Evolutionary conservation across 1,140 invertebrate genomes (phyloP).

Genomic region (Cherax destructor): DNA sequence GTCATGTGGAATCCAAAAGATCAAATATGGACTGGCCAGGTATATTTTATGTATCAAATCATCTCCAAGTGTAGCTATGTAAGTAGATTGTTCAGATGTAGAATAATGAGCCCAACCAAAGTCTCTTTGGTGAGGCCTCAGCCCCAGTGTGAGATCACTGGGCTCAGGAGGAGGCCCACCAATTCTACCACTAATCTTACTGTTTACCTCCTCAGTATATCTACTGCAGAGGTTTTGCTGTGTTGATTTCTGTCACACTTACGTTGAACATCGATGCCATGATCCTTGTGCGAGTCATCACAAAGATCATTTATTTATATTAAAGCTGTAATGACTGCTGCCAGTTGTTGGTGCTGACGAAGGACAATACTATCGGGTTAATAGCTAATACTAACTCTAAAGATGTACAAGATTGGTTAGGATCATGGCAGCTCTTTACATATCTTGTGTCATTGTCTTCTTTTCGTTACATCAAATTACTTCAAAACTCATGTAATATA

Average conservation of each 20-base stretch:
- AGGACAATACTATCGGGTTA: constrained; percentile 24
- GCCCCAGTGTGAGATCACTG: constrained; percentile 2
- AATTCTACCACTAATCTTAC: constrained; percentile 47
- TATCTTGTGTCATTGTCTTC: constrained; percentile 60
- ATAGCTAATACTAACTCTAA: constrained; percentile 11
- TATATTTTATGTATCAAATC: constrained; percentile 65
- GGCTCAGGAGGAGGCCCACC: constrained; percentile 33
- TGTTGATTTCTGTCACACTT: constrained; percentile 37
- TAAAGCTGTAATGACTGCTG: neutral
- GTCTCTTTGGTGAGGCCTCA: constrained; percentile 29
- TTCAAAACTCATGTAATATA: constrained; percentile 69
- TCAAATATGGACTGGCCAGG: constrained; percentile 67
- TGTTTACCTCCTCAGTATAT: constrained; percentile 43
- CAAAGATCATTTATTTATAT: constrained; percentile 17
- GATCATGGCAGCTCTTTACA: constrained; percentile 58
- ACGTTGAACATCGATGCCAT: constrained; percentile 42
- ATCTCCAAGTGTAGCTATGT: constrained; percentile 59
- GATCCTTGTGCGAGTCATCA: constrained; percentile 19
- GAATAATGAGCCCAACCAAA: constrained; percentile 64
- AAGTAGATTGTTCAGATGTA: constrained; percentile 65
- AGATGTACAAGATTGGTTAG: constrained; percentile 18
- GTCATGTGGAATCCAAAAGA: constrained; percentile 52
- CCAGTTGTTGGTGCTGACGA: neutral
- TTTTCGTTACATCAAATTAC: constrained; percentile 58
- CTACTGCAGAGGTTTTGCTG: constrained; percentile 41